Base-by-base conservation (phyloP, 1,140 invertebrate species). In the Augochlora pura region DNA sequence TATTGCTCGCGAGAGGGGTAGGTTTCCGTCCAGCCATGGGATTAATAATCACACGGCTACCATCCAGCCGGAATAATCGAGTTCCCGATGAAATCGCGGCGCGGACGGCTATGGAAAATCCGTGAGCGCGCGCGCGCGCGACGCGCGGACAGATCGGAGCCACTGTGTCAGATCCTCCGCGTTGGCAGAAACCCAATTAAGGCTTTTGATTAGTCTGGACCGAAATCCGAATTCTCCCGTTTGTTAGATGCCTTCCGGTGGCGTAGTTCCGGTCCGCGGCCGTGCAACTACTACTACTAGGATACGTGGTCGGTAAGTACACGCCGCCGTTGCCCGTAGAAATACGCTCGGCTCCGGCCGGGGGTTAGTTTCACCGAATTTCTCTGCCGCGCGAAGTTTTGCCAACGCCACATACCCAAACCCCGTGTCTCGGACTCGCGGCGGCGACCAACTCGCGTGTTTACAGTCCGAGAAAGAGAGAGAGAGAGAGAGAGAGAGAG, bases 121-220 rank as follows among this genome's bases (percentile, higher is more conserved):
- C 60, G 46, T 39, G 57, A 32, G 46, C 64, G 16, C n/a, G n/a
- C n/a, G n/a, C n/a, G n/a, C n/a, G n/a, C n/a, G n/a, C n/a, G n/a
- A n/a, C n/a, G n/a, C n/a, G 59, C 69, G 74, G 83, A 84, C 70
- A 65, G 69, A 2, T 10, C 42, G 42, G 10, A 12, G n/a, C 23
- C 42, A 42, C 8, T 42, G 71, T 68, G 81, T 71, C 62, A 69
- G 62, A 74, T 62, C 70, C 78, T 62, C 70, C 78, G 27, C 46
- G 70, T 59, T 81, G 83, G 74, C 79, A 81, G 74, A 86, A 85
- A 85, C 70, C 74, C 83, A 86, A 86, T 86, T 86, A 86, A 85
- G 67, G 84, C 74, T 86, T 86, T 86, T 86, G 84, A 86, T 86
- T 85, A 86, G 79, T 82, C 69, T 60, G 69, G 49, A 49, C 52